Evolutionary conservation across 2,797 vertebrate species (phyloP).

Genomic region (Limnodromus scolopaceus): DNA sequence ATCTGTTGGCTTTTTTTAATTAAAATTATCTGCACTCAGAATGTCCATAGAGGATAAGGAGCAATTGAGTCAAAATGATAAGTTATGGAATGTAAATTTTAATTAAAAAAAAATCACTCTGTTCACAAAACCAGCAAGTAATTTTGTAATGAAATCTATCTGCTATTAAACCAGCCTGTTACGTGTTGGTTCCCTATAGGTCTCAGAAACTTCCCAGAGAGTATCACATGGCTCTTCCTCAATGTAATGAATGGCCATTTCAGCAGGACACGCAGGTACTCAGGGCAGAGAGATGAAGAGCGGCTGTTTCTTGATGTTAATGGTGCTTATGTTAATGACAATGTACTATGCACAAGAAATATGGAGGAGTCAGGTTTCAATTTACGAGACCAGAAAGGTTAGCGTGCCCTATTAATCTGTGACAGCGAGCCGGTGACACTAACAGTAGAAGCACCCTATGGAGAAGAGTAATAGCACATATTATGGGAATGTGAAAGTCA

Average conservation of each 20-base stretch:
- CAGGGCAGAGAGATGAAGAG: neutral
- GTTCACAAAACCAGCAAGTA: neutral
- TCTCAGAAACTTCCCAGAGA: neutral
- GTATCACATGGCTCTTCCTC: neutral
- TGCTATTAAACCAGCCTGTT: neutral
- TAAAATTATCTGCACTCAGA: slow-evolving; percentile 33
- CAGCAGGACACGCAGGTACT: neutral
- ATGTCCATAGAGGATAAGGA: neutral
- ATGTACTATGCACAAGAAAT: neutral
- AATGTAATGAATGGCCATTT: neutral
- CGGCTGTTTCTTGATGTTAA: neutral
- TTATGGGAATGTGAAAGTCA: neutral
- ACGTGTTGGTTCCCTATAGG: neutral
- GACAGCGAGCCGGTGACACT: rapidly evolving
- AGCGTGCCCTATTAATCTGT: neutral
- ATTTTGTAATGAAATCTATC: neutral
- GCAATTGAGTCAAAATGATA: slow-evolving; percentile 19
- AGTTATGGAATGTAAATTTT: neutral
- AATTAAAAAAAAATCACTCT: neutral
- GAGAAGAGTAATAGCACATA: neutral
- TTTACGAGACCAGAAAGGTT: neutral
- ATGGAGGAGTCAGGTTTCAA: neutral
- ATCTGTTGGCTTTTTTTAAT: slow-evolving; percentile 32
- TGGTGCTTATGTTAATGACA: neutral
- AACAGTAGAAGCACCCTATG: neutral